Conservation (phyloP, 2,113 vertebrate species). For the Alethe diademata region DNA sequence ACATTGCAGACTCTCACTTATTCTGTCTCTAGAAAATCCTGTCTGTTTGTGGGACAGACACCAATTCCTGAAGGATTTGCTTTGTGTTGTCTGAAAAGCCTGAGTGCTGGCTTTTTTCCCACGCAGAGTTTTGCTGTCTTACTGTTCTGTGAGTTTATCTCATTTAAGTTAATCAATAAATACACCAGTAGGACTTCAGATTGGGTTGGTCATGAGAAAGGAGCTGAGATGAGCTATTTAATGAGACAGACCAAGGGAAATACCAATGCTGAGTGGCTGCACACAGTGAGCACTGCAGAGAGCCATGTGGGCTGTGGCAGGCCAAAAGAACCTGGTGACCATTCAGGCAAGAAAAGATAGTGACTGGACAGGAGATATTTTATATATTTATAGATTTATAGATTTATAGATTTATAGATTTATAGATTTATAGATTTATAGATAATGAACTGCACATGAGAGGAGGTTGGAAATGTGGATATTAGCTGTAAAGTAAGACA, state of each 20-base stretch:
- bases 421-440: too few species aligned
- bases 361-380: neutral
- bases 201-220: neutral
- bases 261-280: neutral
- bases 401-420: too few species aligned
- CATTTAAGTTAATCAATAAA: constrained; percentile 32
- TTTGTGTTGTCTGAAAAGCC: neutral
- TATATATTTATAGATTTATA: too few species aligned
- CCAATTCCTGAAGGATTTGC: constrained; percentile 7
- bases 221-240: neutral
- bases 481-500: neutral
- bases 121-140: neutral
- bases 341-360: neutral
- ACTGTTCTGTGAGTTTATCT: neutral
- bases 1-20: neutral
- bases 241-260: neutral
- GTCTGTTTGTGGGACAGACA: neutral
- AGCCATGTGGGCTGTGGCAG: accelerated
- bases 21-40: neutral
- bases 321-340: neutral
- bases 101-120: neutral
- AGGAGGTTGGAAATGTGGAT: neutral
- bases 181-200: neutral
- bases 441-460: neutral
- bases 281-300: neutral